phyloP scores from a whole-genome alignment of 1,140 invertebrate species.

The Dendroctonus valens region DNA sequence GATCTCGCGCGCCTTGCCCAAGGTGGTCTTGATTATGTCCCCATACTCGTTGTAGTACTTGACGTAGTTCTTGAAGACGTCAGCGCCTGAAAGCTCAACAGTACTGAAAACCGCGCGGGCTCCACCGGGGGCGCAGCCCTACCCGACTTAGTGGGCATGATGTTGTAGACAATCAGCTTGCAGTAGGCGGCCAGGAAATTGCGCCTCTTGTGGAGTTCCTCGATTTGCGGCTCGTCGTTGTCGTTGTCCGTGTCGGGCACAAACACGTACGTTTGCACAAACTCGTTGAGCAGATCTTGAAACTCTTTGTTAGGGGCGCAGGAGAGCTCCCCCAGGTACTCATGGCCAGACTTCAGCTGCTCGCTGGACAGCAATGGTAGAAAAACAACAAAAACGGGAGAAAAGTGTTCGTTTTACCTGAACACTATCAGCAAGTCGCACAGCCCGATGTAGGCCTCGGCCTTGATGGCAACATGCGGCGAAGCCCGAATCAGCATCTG shows the following conservation, averaged over 20 bases:
- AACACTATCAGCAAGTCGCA: constrained; percentile 96
- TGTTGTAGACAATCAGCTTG: constrained; percentile 97
- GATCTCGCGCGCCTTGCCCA: constrained; percentile 95
- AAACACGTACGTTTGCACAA: constrained; percentile 94
- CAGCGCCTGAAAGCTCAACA: constrained; percentile 58
- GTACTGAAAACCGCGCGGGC: not conserved
- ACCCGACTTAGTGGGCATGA: constrained; percentile 84
- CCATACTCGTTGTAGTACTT: constrained; percentile 99
- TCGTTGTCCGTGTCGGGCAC: constrained; percentile 47
- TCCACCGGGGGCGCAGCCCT: not conserved
- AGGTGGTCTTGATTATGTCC: constrained; percentile 98
- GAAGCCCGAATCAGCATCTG: constrained; percentile 46
- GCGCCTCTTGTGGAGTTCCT: constrained; percentile 92
- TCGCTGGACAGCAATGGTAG: constrained; percentile 58
- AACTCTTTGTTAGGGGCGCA: constrained; percentile 80
- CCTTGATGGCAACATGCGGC: constrained; percentile 44
- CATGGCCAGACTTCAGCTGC: constrained; percentile 64
- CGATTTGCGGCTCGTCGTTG: constrained; percentile 92
- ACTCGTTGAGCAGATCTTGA: constrained; percentile 81
- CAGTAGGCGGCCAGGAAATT: constrained; percentile 96
- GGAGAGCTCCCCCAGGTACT: constrained; percentile 69
- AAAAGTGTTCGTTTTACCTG: constrained; percentile 31
- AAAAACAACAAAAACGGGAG: not conserved
- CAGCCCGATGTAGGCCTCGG: constrained; percentile 81
- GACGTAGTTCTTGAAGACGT: constrained; percentile 97